These are phyloP conservation scores for Byasa hedistus DNA, from an alignment of 2,888 invertebrate genomes.

Conservation along the genomic window DNA sequence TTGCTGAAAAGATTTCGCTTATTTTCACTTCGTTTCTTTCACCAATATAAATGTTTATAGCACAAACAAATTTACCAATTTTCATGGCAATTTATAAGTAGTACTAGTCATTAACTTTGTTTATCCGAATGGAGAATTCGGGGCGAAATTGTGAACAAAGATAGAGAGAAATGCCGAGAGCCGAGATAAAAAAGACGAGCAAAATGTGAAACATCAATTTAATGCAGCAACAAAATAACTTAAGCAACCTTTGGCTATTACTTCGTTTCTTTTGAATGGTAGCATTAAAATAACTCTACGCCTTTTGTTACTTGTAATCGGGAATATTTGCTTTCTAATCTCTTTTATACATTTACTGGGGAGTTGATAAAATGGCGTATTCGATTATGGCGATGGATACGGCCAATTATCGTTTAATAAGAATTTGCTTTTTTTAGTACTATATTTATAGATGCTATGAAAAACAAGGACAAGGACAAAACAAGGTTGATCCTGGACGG, in stretches of 20 bases:
- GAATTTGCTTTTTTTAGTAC: too few relatives aligned
- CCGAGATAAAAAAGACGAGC: conserved; percentile 2
- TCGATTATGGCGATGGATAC: neutral
- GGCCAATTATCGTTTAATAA: too few relatives aligned
- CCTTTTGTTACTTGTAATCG: conserved; percentile 10
- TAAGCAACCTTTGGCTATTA: conserved; percentile 3
- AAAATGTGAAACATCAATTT: conserved; percentile 16
- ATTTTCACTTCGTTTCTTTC: neutral
- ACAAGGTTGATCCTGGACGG: too few relatives aligned
- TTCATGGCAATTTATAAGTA: conserved; percentile 5
- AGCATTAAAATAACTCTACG: conserved; percentile 1
- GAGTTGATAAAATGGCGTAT: neutral
- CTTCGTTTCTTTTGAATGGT: conserved; percentile 8
- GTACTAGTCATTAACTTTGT: conserved; percentile 12
- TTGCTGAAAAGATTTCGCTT: neutral
- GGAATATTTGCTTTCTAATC: neutral
- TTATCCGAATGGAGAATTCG: conserved; percentile 10
- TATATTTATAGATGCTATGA: too few relatives aligned
- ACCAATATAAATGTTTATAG: neutral
- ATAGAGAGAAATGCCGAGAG: conserved; percentile 9
- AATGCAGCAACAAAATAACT: conserved; percentile 18
- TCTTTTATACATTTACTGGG: neutral
- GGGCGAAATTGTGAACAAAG: conserved; percentile 10
- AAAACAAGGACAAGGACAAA: too few relatives aligned
- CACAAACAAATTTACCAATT: conserved; percentile 4